Evolutionary conservation across 1,140 invertebrate species (phyloP), one percentile per base, ranked within the genome.

Genomic region (Neuroterus valhalla): DNA sequence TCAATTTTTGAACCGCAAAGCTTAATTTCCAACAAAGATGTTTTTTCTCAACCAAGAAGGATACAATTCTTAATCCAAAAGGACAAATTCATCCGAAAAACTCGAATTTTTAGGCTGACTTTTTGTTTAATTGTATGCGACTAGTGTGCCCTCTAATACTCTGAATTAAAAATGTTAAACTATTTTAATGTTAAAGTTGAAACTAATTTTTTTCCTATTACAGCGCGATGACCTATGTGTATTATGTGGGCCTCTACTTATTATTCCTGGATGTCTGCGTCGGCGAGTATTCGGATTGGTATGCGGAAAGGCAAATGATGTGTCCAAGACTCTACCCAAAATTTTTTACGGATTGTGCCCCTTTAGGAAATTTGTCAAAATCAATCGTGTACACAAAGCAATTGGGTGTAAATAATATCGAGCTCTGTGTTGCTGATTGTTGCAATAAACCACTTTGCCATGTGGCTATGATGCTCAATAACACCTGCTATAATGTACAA

Each of bases 401-500:
- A 72, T 83, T 87, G 17, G 89, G 91, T 43, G 82, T 92, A 8
- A 91, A 86, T 62, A 91, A 90, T 15, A 83, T 94, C 4, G 91
- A 92, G 68, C 89, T 92, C 62, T 97, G 96, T 87, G 91, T 96
- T 3, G 89, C 92, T 78, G 90, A 91, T 44, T 97, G 96, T 84
- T 97, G 96, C 85, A 86, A 87, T 1, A 90, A 92, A 46, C 86
- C 91, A 1, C 80, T 85, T 2, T 97, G 96, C 85, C 95, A 97
- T 88, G 93, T 96, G 75, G 95, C 94, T 4, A 93, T 97, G 81
- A 94, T 95, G 84, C 93, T 93, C 72, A 93, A 96, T 78, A 87
- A 89, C 19, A 94, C 93, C 67, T 97, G 96, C 86, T 97, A 93
- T 84, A 94, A 95, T 89, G 92, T 96, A 12, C 91, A 93, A 71